phyloP scores from a whole-genome alignment of 2,797 vertebrate genomes.

The Macroramphosus scolopax region DNA sequence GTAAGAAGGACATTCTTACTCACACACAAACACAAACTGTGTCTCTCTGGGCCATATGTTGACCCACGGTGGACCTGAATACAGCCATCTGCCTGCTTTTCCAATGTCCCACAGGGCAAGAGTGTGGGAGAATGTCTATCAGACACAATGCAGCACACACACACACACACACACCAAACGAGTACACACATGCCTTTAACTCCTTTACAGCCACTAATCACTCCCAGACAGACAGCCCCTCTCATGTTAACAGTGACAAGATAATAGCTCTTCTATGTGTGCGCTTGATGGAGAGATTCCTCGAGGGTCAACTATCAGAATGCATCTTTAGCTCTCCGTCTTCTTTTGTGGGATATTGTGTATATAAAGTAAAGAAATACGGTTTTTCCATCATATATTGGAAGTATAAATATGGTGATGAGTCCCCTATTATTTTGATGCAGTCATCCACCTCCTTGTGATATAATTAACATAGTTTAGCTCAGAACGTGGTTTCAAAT shows the following conservation, averaged over 20 bases:
- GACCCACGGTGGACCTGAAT: slow-evolving; percentile 77
- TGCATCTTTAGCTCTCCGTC: slow-evolving; percentile 7
- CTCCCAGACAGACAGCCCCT: slow-evolving; percentile 55
- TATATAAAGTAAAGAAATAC: too few species aligned
- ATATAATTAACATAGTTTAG: neutral
- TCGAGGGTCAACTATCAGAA: slow-evolving; percentile 14
- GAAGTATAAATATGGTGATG: too few species aligned
- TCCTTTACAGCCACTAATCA: slow-evolving; percentile 68
- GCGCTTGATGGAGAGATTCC: slow-evolving; percentile 24
- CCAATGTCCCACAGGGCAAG: slow-evolving; percentile 65
- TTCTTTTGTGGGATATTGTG: neutral
- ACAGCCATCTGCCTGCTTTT: slow-evolving; percentile 79
- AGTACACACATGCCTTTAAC: slow-evolving; percentile 68
- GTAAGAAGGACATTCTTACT: slow-evolving; percentile 39
- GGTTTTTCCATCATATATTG: too few species aligned
- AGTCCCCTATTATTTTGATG: neutral
- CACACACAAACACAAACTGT: slow-evolving; percentile 58
- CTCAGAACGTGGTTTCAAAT: neutral
- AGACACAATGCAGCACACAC: slow-evolving; percentile 58
- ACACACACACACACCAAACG: slow-evolving; percentile 23
- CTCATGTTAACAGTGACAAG: slow-evolving; percentile 68
- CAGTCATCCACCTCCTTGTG: neutral
- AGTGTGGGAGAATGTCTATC: slow-evolving; percentile 74
- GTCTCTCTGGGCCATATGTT: slow-evolving; percentile 79
- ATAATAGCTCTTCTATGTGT: slow-evolving; percentile 49